These are phyloP conservation scores for Macrochelys suwanniensis DNA, from an alignment of 2,797 vertebrate genomes.

Conservation along the genomic window DNA sequence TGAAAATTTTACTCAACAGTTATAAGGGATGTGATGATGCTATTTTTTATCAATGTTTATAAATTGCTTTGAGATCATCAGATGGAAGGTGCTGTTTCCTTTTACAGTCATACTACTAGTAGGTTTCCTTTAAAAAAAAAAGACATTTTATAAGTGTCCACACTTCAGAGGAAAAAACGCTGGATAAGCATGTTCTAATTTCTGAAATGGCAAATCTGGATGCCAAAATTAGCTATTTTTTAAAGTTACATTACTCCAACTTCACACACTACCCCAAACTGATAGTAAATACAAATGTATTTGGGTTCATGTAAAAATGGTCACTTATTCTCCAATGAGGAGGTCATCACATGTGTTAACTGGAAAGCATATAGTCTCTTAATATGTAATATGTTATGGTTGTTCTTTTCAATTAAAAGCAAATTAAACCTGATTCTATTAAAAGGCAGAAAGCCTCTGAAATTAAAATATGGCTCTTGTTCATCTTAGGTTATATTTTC, in stretches of 20 bases:
- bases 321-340: background rate
- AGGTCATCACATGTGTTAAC: background rate
- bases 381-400: background rate
- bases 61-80: background rate
- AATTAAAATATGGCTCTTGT: background rate
- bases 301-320: background rate
- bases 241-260: background rate
- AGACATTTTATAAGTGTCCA: background rate
- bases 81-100: background rate
- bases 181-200: accelerated
- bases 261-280: background rate
- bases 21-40: background rate
- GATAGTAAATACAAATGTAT: background rate
- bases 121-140: accelerated
- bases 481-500: background rate
- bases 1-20: background rate
- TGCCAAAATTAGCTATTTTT: background rate
- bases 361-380: background rate
- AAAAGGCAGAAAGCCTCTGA: background rate
- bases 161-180: background rate
- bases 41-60: background rate
- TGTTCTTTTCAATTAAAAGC: background rate
- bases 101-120: background rate
- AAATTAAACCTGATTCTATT: accelerated
- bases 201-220: background rate